Percentiles rank a stretch among this genome's conserved stretches.
These are phyloP conservation scores for Gallinago paraguaiae DNA, from an alignment of 2,113 vertebrate species.

Conservation along the genomic window DNA sequence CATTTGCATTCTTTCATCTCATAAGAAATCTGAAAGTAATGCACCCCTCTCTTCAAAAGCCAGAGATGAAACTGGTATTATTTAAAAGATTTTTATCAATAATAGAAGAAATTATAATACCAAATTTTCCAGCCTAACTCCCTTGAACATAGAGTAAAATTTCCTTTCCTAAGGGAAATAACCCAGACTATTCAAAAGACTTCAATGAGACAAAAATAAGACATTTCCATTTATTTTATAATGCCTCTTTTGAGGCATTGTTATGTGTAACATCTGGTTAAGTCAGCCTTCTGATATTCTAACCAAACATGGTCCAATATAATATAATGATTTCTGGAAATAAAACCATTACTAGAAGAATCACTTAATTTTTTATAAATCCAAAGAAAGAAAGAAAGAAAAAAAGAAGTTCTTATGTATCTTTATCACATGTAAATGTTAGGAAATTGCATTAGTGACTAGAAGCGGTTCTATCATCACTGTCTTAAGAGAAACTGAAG, in stretches of 20 bases:
- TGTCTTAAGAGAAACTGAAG: neutral
- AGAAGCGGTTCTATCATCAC: neutral
- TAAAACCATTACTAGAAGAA: constrained; percentile 23
- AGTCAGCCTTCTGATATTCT: neutral
- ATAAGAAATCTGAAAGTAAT: neutral
- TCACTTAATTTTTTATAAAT: neutral
- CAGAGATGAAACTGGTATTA: neutral
- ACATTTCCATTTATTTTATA: neutral
- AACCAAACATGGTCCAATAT: neutral
- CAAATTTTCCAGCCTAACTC: neutral
- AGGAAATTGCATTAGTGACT: neutral
- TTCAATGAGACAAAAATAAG: neutral
- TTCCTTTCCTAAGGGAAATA: neutral
- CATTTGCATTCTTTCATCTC: neutral
- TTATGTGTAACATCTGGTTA: neutral
- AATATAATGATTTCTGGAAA: constrained; percentile 43
- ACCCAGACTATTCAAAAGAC: neutral
- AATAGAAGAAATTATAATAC: neutral
- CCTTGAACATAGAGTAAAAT: neutral
- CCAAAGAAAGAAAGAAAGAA: neutral
- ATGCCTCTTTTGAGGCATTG: neutral
- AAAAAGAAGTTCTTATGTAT: neutral
- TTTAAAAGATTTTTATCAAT: neutral
- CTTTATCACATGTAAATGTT: neutral
- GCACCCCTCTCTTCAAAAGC: neutral